These are phyloP conservation scores for Lamellibrachia columna DNA, from an alignment of 2,888 invertebrate genomes.

Conservation along the genomic window DNA sequence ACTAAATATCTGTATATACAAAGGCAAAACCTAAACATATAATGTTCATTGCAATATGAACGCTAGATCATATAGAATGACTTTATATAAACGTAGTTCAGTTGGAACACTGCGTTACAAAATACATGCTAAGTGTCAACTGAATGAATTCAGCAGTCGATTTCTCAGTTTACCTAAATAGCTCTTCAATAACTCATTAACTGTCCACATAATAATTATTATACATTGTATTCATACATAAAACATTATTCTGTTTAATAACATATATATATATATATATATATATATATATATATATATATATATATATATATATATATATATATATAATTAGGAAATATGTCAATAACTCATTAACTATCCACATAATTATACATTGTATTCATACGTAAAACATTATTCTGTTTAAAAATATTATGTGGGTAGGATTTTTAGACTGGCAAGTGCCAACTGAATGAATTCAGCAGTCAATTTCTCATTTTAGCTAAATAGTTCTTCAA, in stretches of 20 bases:
- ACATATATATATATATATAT: too few relatives aligned
- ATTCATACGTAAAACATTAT: too few relatives aligned
- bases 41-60: constrained; percentile 4
- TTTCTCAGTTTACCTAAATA: neutral
- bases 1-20: neutral
- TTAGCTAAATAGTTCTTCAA: neutral
- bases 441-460: neutral
- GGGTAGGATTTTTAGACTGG: too few relatives aligned
- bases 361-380: too few relatives aligned
- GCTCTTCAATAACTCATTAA: neutral
- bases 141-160: neutral
- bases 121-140: neutral
- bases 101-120: neutral
- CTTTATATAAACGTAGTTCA: neutral
- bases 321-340: neutral
- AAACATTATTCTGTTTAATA: neutral
- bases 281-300: neutral
- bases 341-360: too few relatives aligned
- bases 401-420: too few relatives aligned
- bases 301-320: too few relatives aligned
- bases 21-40: neutral
- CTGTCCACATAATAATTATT: neutral
- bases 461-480: neutral
- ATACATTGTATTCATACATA: neutral
- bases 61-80: neutral